Base-by-base conservation (phyloP, 2,113 vertebrate species). In the Girardinichthys multiradiatus region DNA sequence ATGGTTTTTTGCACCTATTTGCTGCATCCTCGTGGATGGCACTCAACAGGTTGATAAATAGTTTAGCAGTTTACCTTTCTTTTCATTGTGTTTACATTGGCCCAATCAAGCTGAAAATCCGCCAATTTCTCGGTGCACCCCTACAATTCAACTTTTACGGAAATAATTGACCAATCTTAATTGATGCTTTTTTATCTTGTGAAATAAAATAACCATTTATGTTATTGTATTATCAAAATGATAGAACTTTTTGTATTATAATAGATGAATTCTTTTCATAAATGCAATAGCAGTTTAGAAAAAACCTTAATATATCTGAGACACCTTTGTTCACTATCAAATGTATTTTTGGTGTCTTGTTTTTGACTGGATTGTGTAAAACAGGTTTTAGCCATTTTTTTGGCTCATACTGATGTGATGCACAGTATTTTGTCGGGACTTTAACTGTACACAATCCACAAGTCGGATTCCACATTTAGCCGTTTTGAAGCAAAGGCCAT, bases 381-480 rank as follows among this genome's bases (percentile, higher is more conserved):
- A 58, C 24, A 26, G 27, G 13, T 30, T 2, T 45, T 45, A 19
- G 2, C 37, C 11, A 2, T 39, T 12, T 39, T 10, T 2, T 10
- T 10, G 37, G 13, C 37, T 39, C 37, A 2, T 39, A 39, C 37
- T 39, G 13, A 39, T 39, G 10, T 39, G 37, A 39, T 39, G 6
- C 37, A 24, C 21, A n/a, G 21, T 2, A 24, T 54, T 21, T 54
- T n/a, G 21, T 54, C 7, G 48, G 8, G 24, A n/a, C 4, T 24
- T 21, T 33, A 19, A 12, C 29, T 33, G 8, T 29, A 61, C 17
- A 19, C 59, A 79, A 74, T 59, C 39, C 19, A 6, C 63, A 68
- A 74, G 78, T 74, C 76, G 60, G 51, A 73, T 74, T 72, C 80
- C 28, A 70, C 58, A 42, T 35, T 2, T 8, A 79, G 65, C 73